phyloP scores from a whole-genome alignment of 2,888 invertebrate genomes.

The Chymomyza procnemis region DNA sequence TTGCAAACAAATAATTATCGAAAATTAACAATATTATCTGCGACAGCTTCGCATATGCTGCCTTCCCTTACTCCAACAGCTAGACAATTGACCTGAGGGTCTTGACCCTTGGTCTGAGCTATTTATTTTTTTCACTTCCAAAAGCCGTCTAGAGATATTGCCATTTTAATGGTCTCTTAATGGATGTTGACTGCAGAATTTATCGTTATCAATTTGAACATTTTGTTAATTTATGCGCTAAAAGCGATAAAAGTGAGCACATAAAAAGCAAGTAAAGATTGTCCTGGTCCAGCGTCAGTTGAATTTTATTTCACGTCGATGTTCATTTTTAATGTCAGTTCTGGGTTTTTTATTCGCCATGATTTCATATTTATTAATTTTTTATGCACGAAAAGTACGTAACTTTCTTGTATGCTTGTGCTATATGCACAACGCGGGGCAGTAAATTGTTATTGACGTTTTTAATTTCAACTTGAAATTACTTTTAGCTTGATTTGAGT shows the following conservation, averaged over 20 bases:
- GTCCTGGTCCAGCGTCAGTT: not conserved
- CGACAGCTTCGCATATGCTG: not conserved
- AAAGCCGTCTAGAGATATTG: constrained; percentile 3
- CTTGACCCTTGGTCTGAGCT: constrained; percentile 14
- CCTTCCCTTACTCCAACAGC: not conserved
- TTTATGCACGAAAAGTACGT: not conserved
- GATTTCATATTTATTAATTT: constrained; percentile 25
- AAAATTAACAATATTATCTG: too few species aligned
- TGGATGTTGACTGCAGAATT: constrained; percentile 25
- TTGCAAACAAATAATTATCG: too few species aligned
- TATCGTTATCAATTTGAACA: constrained; percentile 40
- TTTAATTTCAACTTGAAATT: not conserved
- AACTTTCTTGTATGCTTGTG: not conserved
- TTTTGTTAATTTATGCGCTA: constrained; percentile 46
- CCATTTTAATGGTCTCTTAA: constrained; percentile 33
- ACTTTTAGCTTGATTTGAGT: not conserved
- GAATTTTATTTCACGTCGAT: not conserved
- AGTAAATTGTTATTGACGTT: not conserved
- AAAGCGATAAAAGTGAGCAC: constrained; percentile 19
- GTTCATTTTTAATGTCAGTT: constrained; percentile 31
- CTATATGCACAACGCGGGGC: constrained; percentile 38
- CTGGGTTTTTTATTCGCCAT: constrained; percentile 18
- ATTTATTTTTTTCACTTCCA: constrained; percentile 30
- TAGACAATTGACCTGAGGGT: constrained; percentile 35
- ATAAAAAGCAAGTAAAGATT: constrained; percentile 3